Percentiles rank a stretch among this genome's conserved stretches.
Evolutionary conservation across 2,888 invertebrate genomes (phyloP).

Genomic region (Patella ulyssiponensis): DNA sequence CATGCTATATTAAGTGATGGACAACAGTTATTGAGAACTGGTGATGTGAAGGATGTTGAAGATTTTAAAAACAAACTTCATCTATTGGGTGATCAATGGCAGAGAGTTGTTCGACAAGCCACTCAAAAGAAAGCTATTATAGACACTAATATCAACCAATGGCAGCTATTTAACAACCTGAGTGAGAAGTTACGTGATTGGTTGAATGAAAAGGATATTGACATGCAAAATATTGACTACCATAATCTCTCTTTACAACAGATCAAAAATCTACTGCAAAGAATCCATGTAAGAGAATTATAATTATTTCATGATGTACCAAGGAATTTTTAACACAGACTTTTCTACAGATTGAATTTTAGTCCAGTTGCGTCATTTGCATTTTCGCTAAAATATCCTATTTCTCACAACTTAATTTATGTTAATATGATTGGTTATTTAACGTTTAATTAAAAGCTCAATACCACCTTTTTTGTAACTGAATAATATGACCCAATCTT

Average conservation of each 20-base stretch:
- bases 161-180: constrained; percentile 62
- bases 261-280: constrained; percentile 57
- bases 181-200: constrained; percentile 57
- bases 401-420: no score
- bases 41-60: constrained; percentile 59
- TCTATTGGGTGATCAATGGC: constrained; percentile 69
- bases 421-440: no score
- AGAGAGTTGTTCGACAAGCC: constrained; percentile 63
- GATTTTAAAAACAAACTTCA: constrained; percentile 66
- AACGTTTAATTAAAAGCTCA: no score
- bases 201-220: constrained; percentile 59
- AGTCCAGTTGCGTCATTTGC: no score
- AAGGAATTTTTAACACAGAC: no score
- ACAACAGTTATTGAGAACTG: constrained; percentile 61
- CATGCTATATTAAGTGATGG: constrained; percentile 69
- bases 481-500: no score
- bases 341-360: no score
- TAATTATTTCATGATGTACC: not conserved
- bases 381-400: no score
- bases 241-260: constrained; percentile 60
- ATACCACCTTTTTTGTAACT: no score
- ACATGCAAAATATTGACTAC: constrained; percentile 56
- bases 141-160: constrained; percentile 59
- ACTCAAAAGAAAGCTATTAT: constrained; percentile 67
- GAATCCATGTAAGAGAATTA: constrained; percentile 49